Conservation (phyloP, 2,888 invertebrate genomes). For the Scaptomyza flava region DNA sequence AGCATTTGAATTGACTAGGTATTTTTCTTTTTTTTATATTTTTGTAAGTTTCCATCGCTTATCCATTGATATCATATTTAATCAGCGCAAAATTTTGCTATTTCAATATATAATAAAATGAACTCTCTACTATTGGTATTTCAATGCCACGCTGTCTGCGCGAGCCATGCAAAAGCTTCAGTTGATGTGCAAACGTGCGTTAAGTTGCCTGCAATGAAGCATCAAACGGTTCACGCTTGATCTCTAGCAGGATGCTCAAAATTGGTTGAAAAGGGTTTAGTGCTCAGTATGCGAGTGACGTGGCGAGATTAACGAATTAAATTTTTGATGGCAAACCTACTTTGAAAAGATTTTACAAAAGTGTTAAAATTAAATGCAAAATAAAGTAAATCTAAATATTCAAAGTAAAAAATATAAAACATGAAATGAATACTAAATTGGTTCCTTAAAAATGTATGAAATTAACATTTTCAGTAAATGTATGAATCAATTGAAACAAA, state of each 20-base stretch:
- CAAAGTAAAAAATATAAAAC: not conserved
- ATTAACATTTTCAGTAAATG: not conserved
- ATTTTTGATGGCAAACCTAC: conserved; percentile 3
- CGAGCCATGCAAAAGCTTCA: conserved; percentile 40
- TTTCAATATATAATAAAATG: conserved; percentile 37
- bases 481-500: not conserved
- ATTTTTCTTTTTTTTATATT: conserved; percentile 33
- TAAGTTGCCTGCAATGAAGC: conserved; percentile 64
- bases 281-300: conserved; percentile 23
- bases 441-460: not conserved
- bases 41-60: conserved; percentile 22
- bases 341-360: not conserved
- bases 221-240: conserved; percentile 62
- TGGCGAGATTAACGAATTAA: conserved; percentile 16
- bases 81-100: conserved; percentile 40
- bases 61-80: conserved; percentile 54
- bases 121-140: conserved; percentile 38
- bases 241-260: conserved; percentile 17
- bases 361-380: not conserved
- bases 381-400: too few species aligned
- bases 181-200: conserved; percentile 69
- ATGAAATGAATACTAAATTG: not conserved
- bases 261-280: not conserved
- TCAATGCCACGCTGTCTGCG: not conserved
- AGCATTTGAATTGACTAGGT: conserved; percentile 32